Percentiles rank a stretch among this genome's conserved stretches.
phyloP scores from a whole-genome alignment of 2,113 vertebrate genomes.

The Pampusana beccarii region DNA sequence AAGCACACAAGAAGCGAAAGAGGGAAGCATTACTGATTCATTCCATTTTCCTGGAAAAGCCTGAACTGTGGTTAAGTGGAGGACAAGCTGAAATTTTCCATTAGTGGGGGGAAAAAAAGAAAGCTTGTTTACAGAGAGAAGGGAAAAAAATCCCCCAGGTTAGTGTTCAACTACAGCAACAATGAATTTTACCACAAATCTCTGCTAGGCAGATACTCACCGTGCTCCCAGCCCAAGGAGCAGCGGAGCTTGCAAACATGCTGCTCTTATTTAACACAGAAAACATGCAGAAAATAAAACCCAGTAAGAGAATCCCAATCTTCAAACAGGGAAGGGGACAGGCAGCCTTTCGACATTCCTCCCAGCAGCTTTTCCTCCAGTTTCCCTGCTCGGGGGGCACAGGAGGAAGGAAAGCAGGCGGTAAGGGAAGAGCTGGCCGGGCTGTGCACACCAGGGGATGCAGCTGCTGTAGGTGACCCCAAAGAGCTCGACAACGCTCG shows the following conservation, averaged over 20 bases:
- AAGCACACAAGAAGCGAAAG: background rate
- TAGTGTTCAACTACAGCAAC: background rate
- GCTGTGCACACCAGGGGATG: background rate
- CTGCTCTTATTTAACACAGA: background rate
- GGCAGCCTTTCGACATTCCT: background rate
- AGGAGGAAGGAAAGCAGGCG: rapidly evolving
- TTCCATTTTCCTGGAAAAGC: background rate
- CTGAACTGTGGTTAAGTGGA: background rate
- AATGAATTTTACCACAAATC: background rate
- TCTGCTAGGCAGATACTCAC: background rate
- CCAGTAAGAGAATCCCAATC: background rate
- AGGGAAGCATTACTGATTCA: background rate
- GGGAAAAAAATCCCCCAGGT: background rate
- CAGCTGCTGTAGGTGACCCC: background rate
- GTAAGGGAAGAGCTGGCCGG: background rate
- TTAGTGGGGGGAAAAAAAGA: background rate
- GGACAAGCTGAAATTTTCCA: conserved; percentile 21
- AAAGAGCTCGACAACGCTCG: rapidly evolving
- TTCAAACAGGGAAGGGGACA: background rate
- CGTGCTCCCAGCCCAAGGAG: background rate
- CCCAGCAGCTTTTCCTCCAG: background rate
- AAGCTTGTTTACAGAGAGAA: background rate
- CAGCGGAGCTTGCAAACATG: background rate
- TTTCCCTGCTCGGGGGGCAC: background rate
- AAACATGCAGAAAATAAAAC: background rate